phyloP scores from a whole-genome alignment of 2,888 invertebrate species.

The Saturnia pavonia region DNA sequence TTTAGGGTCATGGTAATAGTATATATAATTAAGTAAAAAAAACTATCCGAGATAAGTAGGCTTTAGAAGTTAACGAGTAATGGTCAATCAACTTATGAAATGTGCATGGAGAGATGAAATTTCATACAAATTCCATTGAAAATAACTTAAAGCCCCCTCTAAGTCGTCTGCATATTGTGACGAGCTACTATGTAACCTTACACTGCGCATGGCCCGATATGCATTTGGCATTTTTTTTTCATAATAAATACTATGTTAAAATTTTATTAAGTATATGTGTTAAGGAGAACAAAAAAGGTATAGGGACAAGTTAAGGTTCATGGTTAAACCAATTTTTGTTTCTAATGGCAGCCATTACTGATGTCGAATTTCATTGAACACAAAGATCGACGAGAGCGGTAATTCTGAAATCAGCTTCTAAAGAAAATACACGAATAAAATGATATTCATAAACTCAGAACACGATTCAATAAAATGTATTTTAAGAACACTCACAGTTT shows the following conservation, averaged over 20 bases:
- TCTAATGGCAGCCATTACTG: conserved; percentile 71
- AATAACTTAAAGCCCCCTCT: no score
- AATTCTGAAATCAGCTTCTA: conserved; percentile 50
- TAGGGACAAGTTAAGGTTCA: conserved; percentile 67
- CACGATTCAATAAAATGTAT: not conserved
- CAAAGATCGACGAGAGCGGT: conserved; percentile 54
- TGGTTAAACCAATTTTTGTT: conserved; percentile 69
- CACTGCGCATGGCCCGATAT: no score
- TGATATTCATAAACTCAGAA: conserved; percentile 47
- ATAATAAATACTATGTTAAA: conserved; percentile 16
- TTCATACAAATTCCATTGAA: no score
- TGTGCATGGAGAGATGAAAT: no score
- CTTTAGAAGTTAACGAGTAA: no score
- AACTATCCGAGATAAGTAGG: no score
- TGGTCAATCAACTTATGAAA: no score
- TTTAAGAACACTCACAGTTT: not conserved
- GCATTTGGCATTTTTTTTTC: no score
- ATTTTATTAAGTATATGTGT: conserved; percentile 41
- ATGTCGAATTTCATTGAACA: conserved; percentile 71
- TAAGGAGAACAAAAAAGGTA: conserved; percentile 57
- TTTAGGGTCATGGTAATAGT: no score
- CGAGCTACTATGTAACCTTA: no score
- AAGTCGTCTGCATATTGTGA: no score
- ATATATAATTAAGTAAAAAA: no score
- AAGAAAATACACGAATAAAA: conserved; percentile 57